Conservation (phyloP, 2,113 vertebrate genomes). For the Myotis lucifugus region DNA sequence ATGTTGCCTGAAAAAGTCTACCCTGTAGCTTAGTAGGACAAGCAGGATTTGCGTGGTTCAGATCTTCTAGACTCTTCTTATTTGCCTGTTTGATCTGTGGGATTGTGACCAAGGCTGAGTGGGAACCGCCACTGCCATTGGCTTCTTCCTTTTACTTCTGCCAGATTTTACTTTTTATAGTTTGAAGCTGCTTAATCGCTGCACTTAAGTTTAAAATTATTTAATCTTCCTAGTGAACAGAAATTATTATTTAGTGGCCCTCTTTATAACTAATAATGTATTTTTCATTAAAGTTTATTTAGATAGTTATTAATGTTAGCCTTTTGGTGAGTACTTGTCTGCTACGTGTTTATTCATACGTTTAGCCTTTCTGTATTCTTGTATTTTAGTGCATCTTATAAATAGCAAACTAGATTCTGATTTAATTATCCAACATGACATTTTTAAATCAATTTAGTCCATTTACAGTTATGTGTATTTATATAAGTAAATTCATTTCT, state of each 20-base stretch:
- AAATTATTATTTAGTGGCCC: neutral
- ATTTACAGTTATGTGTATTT: neutral
- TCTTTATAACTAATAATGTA: neutral
- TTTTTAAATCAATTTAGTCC: neutral
- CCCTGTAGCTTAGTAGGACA: neutral
- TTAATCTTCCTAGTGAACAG: neutral
- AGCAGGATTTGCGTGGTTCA: neutral
- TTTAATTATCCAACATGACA: neutral
- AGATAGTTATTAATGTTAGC: neutral
- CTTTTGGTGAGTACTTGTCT: neutral
- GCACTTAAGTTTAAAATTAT: neutral
- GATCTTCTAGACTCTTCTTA: neutral
- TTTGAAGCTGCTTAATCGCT: neutral
- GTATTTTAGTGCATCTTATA: neutral
- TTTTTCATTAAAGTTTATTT: neutral
- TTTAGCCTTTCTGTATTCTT: neutral
- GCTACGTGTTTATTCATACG: neutral
- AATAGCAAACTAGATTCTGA: neutral
- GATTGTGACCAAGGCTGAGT: neutral
- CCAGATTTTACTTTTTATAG: neutral
- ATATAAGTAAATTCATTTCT: neutral
- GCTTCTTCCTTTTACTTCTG: neutral
- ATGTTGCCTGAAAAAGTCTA: neutral
- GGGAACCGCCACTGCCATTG: fast-evolving
- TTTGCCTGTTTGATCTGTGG: neutral